phyloP scores from a whole-genome alignment of 1,140 invertebrate species.

The Diorhabda carinulata region DNA sequence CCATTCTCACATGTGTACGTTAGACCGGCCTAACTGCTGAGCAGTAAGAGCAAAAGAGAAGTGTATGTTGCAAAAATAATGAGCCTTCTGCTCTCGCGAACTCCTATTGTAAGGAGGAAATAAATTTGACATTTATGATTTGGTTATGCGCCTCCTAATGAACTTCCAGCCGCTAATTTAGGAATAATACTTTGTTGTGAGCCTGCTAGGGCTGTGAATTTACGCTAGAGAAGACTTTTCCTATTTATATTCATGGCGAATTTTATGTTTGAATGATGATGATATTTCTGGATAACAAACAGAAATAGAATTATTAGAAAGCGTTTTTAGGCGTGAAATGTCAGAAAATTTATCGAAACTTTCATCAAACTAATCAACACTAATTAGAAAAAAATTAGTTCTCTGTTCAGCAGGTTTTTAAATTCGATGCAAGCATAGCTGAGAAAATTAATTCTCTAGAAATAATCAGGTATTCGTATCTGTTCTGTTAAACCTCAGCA shows the following conservation, averaged over 20 bases:
- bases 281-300: background rate
- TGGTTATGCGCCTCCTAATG: background rate
- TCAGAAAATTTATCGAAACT: too few species aligned
- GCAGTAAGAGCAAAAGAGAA: background rate
- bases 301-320: too few species aligned
- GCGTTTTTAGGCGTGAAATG: too few species aligned
- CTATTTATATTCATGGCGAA: constrained; percentile 1
- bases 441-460: too few species aligned
- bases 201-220: background rate
- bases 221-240: background rate
- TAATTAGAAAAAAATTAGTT: too few species aligned
- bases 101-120: background rate
- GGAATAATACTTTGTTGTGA: background rate
- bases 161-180: constrained; percentile 2
- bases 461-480: too few species aligned
- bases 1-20: too few species aligned
- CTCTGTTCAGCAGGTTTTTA: too few species aligned
- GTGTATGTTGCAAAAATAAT: constrained; percentile 1
- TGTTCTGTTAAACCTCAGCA: too few species aligned
- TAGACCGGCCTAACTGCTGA: too few species aligned
- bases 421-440: too few species aligned
- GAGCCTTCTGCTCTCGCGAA: background rate
- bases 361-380: too few species aligned
- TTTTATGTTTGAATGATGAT: background rate
- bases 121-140: constrained; percentile 3